Evolutionary conservation across 2,113 vertebrate genomes (phyloP).

Genomic region (Pelmatolapia mariae): DNA sequence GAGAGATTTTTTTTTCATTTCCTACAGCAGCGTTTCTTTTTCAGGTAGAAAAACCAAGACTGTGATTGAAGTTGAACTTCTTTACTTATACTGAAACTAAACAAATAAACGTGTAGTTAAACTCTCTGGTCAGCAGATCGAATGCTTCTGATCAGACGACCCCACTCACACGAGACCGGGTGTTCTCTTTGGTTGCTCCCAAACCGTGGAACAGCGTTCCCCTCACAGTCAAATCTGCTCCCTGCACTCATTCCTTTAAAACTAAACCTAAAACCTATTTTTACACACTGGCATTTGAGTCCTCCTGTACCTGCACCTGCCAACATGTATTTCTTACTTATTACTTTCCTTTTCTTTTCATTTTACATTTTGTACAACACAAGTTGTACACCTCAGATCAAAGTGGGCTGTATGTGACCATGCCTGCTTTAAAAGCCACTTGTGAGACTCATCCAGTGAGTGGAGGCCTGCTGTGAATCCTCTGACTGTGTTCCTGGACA

Average conservation of each 20-base stretch:
- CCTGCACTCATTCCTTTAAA: neutral
- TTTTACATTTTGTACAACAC: neutral
- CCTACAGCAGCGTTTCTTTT: neutral
- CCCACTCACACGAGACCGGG: neutral
- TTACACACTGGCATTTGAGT: neutral
- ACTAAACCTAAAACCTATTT: neutral
- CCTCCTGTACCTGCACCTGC: neutral
- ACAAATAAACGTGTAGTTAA: neutral
- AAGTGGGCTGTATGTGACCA: neutral
- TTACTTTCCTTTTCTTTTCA: neutral
- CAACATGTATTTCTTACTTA: neutral
- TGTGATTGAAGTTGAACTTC: neutral
- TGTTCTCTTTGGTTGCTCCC: neutral
- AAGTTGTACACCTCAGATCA: neutral
- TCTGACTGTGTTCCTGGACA: neutral
- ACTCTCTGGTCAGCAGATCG: neutral
- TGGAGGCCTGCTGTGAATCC: neutral
- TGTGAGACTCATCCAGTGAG: neutral
- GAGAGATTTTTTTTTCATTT: neutral
- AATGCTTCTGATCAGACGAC: neutral
- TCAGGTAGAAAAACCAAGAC: neutral
- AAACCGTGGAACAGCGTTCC: neutral
- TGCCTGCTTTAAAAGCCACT: neutral
- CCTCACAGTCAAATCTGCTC: neutral
- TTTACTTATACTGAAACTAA: neutral